Evolutionary conservation across 2,113 vertebrate genomes (phyloP), one percentile per base, ranked within the genome.

Genomic region (Heterotis niloticus): DNA sequence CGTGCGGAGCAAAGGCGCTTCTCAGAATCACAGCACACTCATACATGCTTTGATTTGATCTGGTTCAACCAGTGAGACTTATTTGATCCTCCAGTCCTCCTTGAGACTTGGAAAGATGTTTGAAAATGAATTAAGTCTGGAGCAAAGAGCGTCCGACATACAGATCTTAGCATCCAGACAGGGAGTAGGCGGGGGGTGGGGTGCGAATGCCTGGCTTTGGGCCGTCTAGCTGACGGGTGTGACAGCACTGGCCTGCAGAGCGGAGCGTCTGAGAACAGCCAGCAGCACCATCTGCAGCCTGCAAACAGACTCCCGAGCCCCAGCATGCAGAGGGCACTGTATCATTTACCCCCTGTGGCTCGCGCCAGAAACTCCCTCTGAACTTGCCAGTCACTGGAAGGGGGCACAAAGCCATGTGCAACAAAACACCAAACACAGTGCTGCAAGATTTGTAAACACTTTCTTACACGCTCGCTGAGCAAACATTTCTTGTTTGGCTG

Each of bases 221-320:
- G 17, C 56, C 26, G 24, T n/a, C 5, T n/a, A 24, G 64, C 20
- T 9, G 64, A 62, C 12, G 60, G 20, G 60, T 17, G 60, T 20
- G 14, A 62, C 4, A 4, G 60, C 5, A 4, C 14, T 17, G 14
- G 60, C 26, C 73, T 7, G 71, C 24, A 64, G 18, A 51, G 54
- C 23, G 20, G 29, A 11, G 78, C 20, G 34, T 26, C 4, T 52
- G 59, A 79, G 69, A 60, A 52, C 70, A 74, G 78, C 34, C 26
- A 26, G 44, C 54, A 72, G 56, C 11, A 20, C 73, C 73, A 80
- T 80, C 79, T 80, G 79, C 18, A 14, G 67, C 7, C 11, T 23
- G 16, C 52, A 76, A 65, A 18, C 59, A 64, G 78, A 24, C n/a
- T 29, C 69, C 78, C 28, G 17, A 57, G 20, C 73, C 54, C 73